Evolutionary conservation across 1,140 invertebrate species (phyloP), one percentile per base, ranked within the genome.

Genomic region (Cotesia chilonis): DNA sequence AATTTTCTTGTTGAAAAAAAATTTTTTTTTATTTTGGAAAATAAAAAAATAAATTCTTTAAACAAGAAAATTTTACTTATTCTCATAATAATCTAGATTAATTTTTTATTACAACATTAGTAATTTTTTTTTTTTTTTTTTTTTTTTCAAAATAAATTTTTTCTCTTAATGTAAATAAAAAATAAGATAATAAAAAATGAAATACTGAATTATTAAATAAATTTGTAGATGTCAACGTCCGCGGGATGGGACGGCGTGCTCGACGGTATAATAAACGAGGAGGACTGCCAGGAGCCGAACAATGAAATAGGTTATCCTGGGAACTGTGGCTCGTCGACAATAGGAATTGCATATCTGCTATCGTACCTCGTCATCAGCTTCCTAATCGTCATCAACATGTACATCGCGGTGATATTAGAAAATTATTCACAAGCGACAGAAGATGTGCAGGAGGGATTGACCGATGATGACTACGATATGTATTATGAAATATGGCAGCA

Each of bases 401-500:
- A 98, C 91, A 99, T 98, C 87, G 97, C 97, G 81, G 96, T 98
- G 83, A 99, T 99, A 87, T 91, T 99, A 86, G 97, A 99, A 88
- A 99, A 99, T 87, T 99, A 99, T 88, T 98, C 95, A 70, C 89
- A 90, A 79, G 97, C 97, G 41, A 98, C 97, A 55, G 97, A 99
- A 88, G 98, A 99, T 86, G 98, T 99, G 57, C 97, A 99, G 84
- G 97, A 99, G 87, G 97, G 97, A 80, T 89, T 99, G 57, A 99
- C 97, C 38, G 96, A 98, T 83, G 97, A 99, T 87, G 97, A 99
- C 85, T 99, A 99, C 88, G 98, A 99, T 84, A 98, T 99, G 96
- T 99, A 98, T 88, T 99, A 99, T 84, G 97, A 99, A 88, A 98
- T 98, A 77, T 99, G 98, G 98, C 96, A 98, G 84, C 93, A 96